Percentiles rank a stretch among this genome's conserved stretches.
Evolutionary conservation across 2,797 vertebrate genomes (phyloP).

Genomic region (Pipistrellus pygmaeus): DNA sequence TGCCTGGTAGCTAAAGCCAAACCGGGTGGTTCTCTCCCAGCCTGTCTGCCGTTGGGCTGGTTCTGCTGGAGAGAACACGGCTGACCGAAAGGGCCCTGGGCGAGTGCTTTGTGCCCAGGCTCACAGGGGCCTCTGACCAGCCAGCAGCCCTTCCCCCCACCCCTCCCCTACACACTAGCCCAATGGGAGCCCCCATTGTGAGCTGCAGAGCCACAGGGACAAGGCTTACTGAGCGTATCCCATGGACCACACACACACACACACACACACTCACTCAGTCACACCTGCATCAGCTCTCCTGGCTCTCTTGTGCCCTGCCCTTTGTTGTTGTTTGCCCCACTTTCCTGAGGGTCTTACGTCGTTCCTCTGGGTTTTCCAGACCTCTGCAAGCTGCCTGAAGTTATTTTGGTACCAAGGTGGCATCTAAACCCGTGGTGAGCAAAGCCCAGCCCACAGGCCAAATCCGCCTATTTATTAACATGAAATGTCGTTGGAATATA

Average conservation of each 20-base stretch:
- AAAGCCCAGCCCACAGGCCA: neutral
- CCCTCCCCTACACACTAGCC: neutral
- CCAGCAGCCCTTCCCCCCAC: neutral
- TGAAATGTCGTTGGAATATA: neutral
- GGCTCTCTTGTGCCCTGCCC: neutral
- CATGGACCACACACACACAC: no score
- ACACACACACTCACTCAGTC: neutral
- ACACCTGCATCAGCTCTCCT: neutral
- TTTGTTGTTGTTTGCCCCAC: neutral
- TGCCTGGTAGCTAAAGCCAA: neutral
- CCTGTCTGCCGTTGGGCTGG: neutral
- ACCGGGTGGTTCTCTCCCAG: neutral
- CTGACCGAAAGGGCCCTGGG: neutral
- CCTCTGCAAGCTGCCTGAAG: neutral
- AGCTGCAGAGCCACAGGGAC: neutral
- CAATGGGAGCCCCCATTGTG: fast-evolving
- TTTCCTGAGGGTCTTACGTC: neutral
- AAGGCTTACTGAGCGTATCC: neutral
- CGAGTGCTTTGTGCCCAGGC: no score
- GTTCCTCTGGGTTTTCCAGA: neutral
- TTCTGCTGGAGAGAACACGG: neutral
- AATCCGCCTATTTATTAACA: neutral
- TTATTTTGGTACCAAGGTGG: neutral
- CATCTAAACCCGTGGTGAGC: neutral
- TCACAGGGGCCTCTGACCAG: neutral